Evolutionary conservation across 2,797 vertebrate genomes (phyloP).

Genomic region (Catamblyrhynchus diadema): DNA sequence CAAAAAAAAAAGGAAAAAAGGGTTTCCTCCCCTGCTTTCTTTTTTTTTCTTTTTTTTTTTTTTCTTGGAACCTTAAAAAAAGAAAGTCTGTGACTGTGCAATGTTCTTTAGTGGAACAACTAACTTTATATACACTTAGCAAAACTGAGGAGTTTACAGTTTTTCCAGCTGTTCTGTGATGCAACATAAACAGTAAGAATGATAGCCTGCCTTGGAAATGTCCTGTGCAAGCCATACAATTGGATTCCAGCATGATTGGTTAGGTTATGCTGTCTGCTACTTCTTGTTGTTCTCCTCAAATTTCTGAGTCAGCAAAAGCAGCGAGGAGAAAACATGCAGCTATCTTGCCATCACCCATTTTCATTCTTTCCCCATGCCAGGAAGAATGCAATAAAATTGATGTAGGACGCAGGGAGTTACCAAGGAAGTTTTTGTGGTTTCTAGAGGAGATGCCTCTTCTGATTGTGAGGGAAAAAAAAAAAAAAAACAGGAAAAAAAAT

Average conservation of each 20-base stretch:
- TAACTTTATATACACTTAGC: slow-evolving; percentile 37
- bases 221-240: not conserved
- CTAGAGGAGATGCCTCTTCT: not conserved
- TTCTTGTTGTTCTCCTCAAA: slow-evolving; percentile 19
- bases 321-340: not conserved
- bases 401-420: slow-evolving; percentile 16
- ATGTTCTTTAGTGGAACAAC: not conserved
- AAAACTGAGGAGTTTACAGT: slow-evolving; percentile 33
- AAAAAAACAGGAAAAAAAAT: no score
- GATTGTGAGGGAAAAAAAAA: not conserved
- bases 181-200: slow-evolving; percentile 43
- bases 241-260: slow-evolving; percentile 49
- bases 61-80: not conserved
- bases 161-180: slow-evolving; percentile 65
- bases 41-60: not conserved
- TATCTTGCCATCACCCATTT: slow-evolving; percentile 40
- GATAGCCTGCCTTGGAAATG: not conserved
- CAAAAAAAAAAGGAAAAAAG: not conserved
- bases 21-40: rapidly evolving
- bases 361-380: slow-evolving; percentile 15
- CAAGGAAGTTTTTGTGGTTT: not conserved
- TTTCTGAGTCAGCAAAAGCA: slow-evolving; percentile 69
- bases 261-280: slow-evolving; percentile 11
- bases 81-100: not conserved
- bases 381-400: slow-evolving; percentile 4